These are phyloP conservation scores for Mareca penelope DNA, from an alignment of 2,797 vertebrate genomes.

Conservation along the genomic window DNA sequence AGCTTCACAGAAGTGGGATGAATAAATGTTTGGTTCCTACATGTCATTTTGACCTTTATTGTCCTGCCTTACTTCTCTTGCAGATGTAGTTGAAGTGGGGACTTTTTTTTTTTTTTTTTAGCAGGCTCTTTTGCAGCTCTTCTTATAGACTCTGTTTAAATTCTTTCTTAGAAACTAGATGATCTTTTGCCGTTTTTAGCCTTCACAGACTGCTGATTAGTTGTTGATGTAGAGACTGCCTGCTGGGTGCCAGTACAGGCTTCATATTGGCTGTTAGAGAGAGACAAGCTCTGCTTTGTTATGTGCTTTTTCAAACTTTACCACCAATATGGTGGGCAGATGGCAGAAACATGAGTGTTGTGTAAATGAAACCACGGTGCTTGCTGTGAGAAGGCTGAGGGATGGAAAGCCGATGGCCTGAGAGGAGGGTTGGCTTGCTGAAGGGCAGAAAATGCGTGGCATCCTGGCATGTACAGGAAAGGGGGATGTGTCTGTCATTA, in stretches of 20 bases:
- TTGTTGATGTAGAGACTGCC: slow-evolving; percentile 71
- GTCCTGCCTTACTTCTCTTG: background rate
- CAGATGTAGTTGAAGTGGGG: background rate
- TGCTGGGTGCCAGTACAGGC: slow-evolving; percentile 79
- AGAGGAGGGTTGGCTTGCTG: background rate
- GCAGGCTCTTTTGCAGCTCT: background rate
- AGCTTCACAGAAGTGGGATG: background rate
- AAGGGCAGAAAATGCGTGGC: background rate
- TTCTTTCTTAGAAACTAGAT: slow-evolving; percentile 6
- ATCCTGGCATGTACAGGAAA: background rate
- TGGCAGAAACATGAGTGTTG: background rate
- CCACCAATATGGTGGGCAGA: slow-evolving; percentile 76
- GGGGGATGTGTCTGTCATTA: background rate
- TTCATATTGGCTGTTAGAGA: slow-evolving; percentile 48
- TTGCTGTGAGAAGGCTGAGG: background rate
- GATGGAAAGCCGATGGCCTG: background rate
- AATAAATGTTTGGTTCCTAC: background rate
- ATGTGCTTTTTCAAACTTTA: slow-evolving; percentile 70
- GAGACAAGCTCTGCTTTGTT: slow-evolving; percentile 83
- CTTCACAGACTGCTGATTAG: slow-evolving; percentile 41
- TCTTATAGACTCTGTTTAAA: background rate
- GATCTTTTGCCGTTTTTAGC: slow-evolving; percentile 68
- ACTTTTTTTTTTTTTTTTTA: background rate
- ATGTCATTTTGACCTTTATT: background rate
- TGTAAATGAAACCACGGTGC: background rate